Evolutionary conservation across 2,888 invertebrate species (phyloP).

Genomic region (Mantis religiosa): DNA sequence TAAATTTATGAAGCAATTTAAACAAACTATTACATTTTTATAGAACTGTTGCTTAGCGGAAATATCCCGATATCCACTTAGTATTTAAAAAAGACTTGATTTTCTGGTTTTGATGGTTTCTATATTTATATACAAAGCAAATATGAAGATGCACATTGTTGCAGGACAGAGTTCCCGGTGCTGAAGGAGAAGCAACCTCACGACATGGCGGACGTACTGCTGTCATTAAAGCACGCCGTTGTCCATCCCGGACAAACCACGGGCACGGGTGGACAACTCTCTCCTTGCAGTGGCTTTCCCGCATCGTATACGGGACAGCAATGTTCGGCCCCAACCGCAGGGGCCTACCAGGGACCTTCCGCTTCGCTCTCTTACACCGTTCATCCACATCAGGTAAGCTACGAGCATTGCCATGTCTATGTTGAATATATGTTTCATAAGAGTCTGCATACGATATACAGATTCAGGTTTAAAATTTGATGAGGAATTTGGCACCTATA

Average conservation of each 20-base stretch:
- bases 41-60: no score
- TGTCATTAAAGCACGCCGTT: constrained; percentile 83
- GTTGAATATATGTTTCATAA: no score
- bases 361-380: constrained; percentile 52
- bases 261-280: constrained; percentile 33
- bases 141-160: neutral
- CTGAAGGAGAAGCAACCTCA: constrained; percentile 39
- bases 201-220: constrained; percentile 83
- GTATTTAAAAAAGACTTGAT: no score
- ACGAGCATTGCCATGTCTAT: no score
- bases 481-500: no score
- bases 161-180: constrained; percentile 15
- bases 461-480: no score
- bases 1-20: no score
- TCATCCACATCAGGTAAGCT: constrained; percentile 45
- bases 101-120: no score
- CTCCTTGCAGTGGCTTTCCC: constrained; percentile 48
- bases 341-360: constrained; percentile 38
- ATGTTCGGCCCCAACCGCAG: constrained; percentile 35
- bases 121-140: no score
- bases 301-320: constrained; percentile 44
- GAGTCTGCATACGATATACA: no score
- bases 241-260: constrained; percentile 66
- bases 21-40: no score
- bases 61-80: no score